Percentiles rank a stretch among this genome's conserved stretches.
Conservation (phyloP, 2,113 vertebrate species). For the Daboia siamensis region DNA sequence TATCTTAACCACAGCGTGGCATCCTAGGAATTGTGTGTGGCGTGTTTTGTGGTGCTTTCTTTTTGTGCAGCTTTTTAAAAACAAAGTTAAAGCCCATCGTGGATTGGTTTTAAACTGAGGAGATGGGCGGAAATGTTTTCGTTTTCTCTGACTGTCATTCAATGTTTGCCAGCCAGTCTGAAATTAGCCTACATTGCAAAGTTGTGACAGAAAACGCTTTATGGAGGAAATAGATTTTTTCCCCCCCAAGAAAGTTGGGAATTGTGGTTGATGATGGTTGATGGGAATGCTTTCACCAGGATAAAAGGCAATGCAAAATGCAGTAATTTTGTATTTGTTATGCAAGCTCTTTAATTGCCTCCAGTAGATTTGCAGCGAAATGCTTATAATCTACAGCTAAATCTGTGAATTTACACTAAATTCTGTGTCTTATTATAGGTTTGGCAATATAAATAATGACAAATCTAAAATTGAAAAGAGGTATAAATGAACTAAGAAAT, state of each 20-base stretch:
- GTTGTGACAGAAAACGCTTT: neutral
- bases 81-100: too few relatives aligned
- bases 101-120: neutral
- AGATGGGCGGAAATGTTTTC: neutral
- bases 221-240: neutral
- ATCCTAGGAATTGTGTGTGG: neutral
- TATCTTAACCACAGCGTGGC: neutral
- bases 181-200: neutral
- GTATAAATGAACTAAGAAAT: neutral
- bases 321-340: neutral
- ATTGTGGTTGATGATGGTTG: neutral
- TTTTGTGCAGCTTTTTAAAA: neutral
- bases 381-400: neutral
- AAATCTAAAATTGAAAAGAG: neutral
- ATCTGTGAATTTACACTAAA: neutral
- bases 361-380: neutral
- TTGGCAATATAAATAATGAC: neutral
- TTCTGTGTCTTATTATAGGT: neutral
- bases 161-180: neutral
- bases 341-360: neutral
- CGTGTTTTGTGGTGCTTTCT: neutral
- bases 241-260: neutral
- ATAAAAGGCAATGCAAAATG: neutral
- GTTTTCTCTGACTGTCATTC: neutral
- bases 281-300: neutral